phyloP scores from a whole-genome alignment of 2,888 invertebrate species.

The Tipula helvola region DNA sequence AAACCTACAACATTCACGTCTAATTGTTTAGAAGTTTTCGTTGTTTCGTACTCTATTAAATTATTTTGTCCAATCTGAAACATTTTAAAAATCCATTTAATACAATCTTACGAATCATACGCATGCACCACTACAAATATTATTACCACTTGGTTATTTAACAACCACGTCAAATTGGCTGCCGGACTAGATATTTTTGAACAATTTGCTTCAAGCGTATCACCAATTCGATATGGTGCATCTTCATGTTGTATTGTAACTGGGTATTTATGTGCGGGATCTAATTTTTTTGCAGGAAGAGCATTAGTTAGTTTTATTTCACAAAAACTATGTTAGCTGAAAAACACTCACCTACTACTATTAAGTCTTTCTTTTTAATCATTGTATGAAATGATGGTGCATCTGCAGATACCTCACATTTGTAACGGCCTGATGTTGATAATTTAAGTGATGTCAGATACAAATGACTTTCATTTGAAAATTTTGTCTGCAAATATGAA shows the following conservation, averaged over 20 bases:
- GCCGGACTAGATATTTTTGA: conserved; percentile 15
- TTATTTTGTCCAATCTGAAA: neutral
- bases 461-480: conserved; percentile 8
- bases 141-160: conserved; percentile 19
- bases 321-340: too few relatives aligned
- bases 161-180: conserved; percentile 18
- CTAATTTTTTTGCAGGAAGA: neutral
- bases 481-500: neutral
- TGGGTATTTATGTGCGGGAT: neutral
- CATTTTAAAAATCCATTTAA: neutral
- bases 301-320: too few relatives aligned
- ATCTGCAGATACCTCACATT: neutral
- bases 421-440: conserved; percentile 5
- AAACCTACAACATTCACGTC: neutral
- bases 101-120: neutral
- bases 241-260: conserved; percentile 6
- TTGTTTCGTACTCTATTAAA: conserved; percentile 4
- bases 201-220: conserved; percentile 18
- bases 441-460: neutral
- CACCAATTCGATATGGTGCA: conserved; percentile 22
- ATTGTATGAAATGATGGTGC: conserved; percentile 7
- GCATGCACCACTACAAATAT: neutral
- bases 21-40: neutral
- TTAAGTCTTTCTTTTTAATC: neutral
- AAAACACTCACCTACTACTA: neutral